Conservation (phyloP, 2,113 vertebrate genomes). For the Vulpes vulpes region DNA sequence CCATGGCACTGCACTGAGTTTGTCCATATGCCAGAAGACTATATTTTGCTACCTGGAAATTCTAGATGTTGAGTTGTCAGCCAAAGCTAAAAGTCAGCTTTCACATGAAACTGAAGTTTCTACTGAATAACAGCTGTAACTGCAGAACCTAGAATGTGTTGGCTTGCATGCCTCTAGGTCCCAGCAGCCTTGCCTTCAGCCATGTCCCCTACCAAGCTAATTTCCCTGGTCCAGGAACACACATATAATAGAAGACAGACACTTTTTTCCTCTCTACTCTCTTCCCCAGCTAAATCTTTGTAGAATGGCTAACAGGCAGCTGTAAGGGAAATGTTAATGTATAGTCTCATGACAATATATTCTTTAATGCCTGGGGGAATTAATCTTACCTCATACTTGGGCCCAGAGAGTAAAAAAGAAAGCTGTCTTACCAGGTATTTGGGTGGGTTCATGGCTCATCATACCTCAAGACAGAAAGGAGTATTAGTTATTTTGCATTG, state of each 20-base stretch:
- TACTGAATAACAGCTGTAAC: background rate
- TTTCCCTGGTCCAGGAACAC: background rate
- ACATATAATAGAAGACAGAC: background rate
- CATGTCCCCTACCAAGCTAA: background rate
- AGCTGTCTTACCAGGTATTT: constrained; percentile 74
- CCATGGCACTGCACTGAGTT: background rate
- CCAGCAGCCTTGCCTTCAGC: background rate
- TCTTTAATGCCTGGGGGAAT: background rate
- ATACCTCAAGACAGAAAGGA: constrained; percentile 60
- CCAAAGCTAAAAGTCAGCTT: background rate
- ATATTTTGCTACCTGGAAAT: background rate
- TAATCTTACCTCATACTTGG: background rate
- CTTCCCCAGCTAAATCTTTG: background rate
- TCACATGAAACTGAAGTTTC: background rate
- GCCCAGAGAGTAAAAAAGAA: background rate
- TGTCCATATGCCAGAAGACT: background rate
- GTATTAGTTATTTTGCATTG: background rate
- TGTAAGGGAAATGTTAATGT: background rate
- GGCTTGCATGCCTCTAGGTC: background rate
- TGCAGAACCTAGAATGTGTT: background rate
- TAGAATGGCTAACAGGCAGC: background rate
- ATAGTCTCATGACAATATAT: background rate
- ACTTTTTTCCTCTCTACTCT: background rate
- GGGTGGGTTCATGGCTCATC: constrained; percentile 35
- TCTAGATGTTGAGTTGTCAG: background rate